These are phyloP conservation scores for Turnix velox DNA, from an alignment of 2,113 vertebrate species.

Conservation along the genomic window DNA sequence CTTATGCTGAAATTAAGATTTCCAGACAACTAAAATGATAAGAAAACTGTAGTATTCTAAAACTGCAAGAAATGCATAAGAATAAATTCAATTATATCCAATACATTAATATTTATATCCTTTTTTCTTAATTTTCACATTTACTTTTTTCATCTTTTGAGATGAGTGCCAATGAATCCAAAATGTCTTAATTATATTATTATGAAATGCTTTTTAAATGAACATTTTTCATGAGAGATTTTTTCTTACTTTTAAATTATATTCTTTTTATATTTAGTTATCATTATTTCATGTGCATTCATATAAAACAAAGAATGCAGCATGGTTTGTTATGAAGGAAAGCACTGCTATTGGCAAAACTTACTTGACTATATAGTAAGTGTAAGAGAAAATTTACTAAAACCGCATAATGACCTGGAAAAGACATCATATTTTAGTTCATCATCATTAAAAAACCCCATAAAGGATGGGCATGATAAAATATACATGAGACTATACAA, in stretches of 20 bases:
- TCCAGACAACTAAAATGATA: neutral
- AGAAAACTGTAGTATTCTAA: neutral
- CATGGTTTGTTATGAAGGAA: neutral
- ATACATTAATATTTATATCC: accelerated
- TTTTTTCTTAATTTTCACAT: neutral
- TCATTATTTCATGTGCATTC: neutral
- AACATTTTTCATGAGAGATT: neutral
- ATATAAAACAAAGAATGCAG: neutral
- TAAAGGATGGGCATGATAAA: neutral
- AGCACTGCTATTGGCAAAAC: neutral
- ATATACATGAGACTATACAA: neutral
- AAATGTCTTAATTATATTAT: neutral
- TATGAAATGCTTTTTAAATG: neutral
- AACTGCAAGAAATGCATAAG: neutral
- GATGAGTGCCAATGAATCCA: neutral
- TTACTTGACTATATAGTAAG: neutral
- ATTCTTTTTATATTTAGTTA: neutral
- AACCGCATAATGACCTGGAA: neutral
- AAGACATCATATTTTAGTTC: neutral
- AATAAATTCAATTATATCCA: neutral
- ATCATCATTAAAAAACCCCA: accelerated
- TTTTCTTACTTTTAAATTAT: neutral
- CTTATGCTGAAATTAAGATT: neutral
- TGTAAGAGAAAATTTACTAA: neutral
- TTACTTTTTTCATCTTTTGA: neutral